Base-by-base conservation (phyloP, 2,113 vertebrate genomes). In the Callopanchax toddi region DNA sequence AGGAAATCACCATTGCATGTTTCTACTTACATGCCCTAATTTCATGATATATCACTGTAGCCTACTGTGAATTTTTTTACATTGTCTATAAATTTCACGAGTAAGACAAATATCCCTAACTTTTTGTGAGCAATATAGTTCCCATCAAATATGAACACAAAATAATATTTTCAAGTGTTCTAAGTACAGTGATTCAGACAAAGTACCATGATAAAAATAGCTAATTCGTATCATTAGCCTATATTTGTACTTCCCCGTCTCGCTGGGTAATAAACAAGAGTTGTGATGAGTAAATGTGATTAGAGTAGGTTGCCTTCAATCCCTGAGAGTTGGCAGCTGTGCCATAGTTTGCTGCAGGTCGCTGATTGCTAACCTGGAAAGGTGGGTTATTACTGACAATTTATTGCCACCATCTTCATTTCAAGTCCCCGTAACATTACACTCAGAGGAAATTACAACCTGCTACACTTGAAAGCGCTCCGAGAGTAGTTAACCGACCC, bases 361-460 rank as follows among this genome's bases (percentile, higher is more conserved):
- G 0, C 29, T 71, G 72, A 79, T 77, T 58, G 60, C 59, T 68
- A 49, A 78, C 52, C 66, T 44, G 26, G 56, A 48, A 48, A 55
- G 46, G 39, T 15, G 39, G 70, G 60, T 68, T 71, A 79, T 72
- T 66, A 60, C 45, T 1, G 53, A 53, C 65, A 69, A 76, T 83
- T 69, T 67, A 69, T 77, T 71, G 49, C 58, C 40, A 43, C 63
- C 59, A 46, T 67, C 62, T 60, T 64, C 66, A 64, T 71, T 79
- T 81, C 51, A 71, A 52, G 34, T 74, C 76, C 61, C 52, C 53
- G 74, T 74, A 65, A 78, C 23, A 49, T 71, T 67, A 61, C 65
- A 57, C 49, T 63, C 22, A 12, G 40, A 55, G 44, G 36, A 78
- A 78, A 86, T 81, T 76, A 74, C 74, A 71, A 57, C 58, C 68